phyloP scores from a whole-genome alignment of 2,888 invertebrate genomes.

The Autographa pulchrina region DNA sequence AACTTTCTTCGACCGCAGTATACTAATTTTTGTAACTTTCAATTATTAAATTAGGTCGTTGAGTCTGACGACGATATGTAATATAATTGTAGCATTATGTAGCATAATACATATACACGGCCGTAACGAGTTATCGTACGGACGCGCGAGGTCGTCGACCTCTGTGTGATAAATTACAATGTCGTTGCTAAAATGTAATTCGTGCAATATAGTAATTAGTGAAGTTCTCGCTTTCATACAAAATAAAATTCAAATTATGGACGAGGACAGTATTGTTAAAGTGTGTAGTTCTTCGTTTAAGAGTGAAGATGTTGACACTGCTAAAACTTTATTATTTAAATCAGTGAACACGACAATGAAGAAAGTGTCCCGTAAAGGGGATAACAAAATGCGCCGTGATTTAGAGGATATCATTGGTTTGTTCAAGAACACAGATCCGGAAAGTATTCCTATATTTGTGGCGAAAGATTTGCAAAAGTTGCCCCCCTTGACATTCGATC shows the following conservation, averaged over 20 bases:
- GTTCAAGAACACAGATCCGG: constrained; percentile 12
- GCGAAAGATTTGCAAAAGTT: constrained; percentile 8
- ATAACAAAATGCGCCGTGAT: constrained; percentile 6
- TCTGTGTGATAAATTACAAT: background rate
- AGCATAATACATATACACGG: too few species aligned
- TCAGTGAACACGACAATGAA: constrained; percentile 6
- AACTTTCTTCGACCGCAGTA: too few species aligned
- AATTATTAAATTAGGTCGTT: too few species aligned
- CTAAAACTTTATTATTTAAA: constrained; percentile 8
- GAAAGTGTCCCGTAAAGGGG: constrained; percentile 8
- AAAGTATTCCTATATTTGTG: constrained; percentile 6
- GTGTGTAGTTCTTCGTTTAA: constrained; percentile 7
- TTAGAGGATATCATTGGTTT: constrained; percentile 10
- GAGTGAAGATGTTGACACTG: constrained; percentile 1
- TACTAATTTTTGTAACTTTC: too few species aligned
- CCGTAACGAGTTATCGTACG: background rate
- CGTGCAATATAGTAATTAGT: constrained; percentile 12
- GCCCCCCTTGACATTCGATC: constrained; percentile 10
- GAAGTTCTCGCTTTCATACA: too few species aligned
- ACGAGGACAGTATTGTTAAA: constrained; percentile 6
- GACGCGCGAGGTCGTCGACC: constrained; percentile 1
- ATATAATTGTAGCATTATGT: too few species aligned
- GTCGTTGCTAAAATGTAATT: constrained; percentile 8
- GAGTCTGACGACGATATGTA: too few species aligned
- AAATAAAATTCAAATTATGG: constrained; percentile 11